phyloP scores from a whole-genome alignment of 2,797 vertebrate genomes.

The Hapalemur alaotrensis region DNA sequence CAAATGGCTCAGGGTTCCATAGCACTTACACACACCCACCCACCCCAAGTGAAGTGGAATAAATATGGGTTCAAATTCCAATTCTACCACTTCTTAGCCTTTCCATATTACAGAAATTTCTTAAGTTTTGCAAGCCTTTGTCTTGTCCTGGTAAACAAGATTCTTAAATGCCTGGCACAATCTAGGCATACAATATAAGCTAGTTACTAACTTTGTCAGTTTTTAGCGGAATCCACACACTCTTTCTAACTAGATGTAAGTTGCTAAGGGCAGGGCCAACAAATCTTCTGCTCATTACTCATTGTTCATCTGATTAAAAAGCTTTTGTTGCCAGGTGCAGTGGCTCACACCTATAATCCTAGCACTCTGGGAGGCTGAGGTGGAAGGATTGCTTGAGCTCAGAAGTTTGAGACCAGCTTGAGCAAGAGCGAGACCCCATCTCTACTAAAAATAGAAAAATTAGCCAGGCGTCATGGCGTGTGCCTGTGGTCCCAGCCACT shows the following conservation, averaged over 20 bases:
- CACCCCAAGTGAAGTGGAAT: background rate
- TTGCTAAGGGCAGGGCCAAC: background rate
- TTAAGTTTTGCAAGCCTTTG: constrained; percentile 30
- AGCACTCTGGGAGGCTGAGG: background rate
- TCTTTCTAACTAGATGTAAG: background rate
- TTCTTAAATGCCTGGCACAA: background rate
- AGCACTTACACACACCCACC: background rate
- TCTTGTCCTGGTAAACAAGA: background rate
- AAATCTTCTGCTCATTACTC: background rate
- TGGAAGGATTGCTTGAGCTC: background rate
- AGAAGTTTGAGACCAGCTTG: background rate
- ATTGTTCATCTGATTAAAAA: background rate
- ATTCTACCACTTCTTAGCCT: background rate
- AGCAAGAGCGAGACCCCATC: background rate
- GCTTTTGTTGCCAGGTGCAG: background rate
- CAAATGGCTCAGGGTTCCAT: background rate
- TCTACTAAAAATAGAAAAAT: background rate
- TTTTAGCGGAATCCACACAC: background rate
- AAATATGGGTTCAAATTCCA: constrained; percentile 24
- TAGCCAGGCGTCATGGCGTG: background rate
- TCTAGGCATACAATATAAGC: background rate
- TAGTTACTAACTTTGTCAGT: background rate
- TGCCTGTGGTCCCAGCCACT: background rate
- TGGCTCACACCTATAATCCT: background rate
- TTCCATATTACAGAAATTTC: background rate